Percentiles rank a stretch among this genome's conserved stretches.
Evolutionary conservation across 2,113 vertebrate genomes (phyloP).

Genomic region (Poeciliopsis retropinna): DNA sequence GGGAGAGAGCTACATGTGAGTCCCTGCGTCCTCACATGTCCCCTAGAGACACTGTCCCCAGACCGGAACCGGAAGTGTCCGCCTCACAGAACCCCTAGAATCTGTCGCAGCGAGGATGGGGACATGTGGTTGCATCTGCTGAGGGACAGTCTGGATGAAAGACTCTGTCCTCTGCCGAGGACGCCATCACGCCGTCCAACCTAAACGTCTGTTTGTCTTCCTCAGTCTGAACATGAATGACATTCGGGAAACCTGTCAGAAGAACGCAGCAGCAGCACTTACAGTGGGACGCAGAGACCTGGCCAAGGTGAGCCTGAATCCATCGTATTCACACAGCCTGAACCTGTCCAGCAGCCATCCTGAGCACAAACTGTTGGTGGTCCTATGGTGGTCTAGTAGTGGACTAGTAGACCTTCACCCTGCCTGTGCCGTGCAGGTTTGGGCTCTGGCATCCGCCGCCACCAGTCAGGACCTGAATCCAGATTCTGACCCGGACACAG

Average conservation of each 20-base stretch:
- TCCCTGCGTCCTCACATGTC: background rate
- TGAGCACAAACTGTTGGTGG: too few species aligned
- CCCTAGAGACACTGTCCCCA: background rate
- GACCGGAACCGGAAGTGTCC: too few species aligned
- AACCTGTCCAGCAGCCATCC: too few species aligned
- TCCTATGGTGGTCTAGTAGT: too few species aligned
- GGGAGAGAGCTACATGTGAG: conserved; percentile 94
- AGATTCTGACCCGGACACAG: conserved; percentile 92
- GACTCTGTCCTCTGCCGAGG: too few species aligned
- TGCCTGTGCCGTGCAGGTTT: conserved; percentile 82
- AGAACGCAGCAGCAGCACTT: conserved; percentile 90
- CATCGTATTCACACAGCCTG: background rate
- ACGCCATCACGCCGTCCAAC: background rate
- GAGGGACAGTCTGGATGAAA: too few species aligned
- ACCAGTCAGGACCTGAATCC: conserved; percentile 91
- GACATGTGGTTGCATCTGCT: background rate
- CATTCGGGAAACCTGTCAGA: conserved; percentile 96
- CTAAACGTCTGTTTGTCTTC: conserved; percentile 1
- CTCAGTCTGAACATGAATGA: conserved; percentile 91
- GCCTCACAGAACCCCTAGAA: too few species aligned
- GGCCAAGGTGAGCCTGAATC: conserved; percentile 84
- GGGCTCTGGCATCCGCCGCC: conserved; percentile 94
- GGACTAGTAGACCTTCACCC: too few species aligned
- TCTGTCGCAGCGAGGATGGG: too few species aligned
- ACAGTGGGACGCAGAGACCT: conserved; percentile 90